Base-by-base conservation (phyloP, 2,888 invertebrate genomes). In the Phorcus lineatus region DNA sequence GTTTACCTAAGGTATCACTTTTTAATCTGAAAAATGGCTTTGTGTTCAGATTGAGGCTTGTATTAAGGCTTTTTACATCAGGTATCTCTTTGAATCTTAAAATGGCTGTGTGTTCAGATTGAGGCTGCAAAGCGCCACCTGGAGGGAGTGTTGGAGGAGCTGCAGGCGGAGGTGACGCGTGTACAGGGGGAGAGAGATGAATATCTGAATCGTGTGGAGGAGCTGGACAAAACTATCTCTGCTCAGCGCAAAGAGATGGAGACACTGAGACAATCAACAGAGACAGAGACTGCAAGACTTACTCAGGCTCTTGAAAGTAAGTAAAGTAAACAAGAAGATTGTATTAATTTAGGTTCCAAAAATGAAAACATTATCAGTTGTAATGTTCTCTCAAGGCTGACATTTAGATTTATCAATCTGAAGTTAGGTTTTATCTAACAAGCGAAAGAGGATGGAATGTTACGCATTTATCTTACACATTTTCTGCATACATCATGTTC, bases 101-200 rank as follows among this genome's bases (percentile, higher is more conserved):
- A 17, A 22, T 24, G 67, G 22, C 28, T 67, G 36, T 67, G 17
- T 24, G 2, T 17, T 67, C 67, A 82, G 84, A 28, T 74, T 22
- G 74, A 77, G 74, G 53, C 77, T 53, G 80, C 81, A 67, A 75
- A 81, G 40, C 47, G 22, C 53, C 83, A 82, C 54, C 36, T 88
- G 84, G 86, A 88, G 78, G 78, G 80, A 47, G 81, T 81, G 79
- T 78, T 88, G 77, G 82, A 80, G 54, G 82, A 84, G 55, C 80
- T 85, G 16, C 83, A 85, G 77, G 82, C 75, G 19, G 86, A 88
- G 76, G 76, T 88, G 57, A 82, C 81, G 4, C 54, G 47, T 6
- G 75, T 88, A 24, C 82, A 85, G 67, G 55, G 40, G 17, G 85
- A 87, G 77, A 82, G 85, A 31, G 86, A 84, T 57, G 66, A 81